phyloP scores from a whole-genome alignment of 2,113 vertebrate species.

The Hepsetus odoe region DNA sequence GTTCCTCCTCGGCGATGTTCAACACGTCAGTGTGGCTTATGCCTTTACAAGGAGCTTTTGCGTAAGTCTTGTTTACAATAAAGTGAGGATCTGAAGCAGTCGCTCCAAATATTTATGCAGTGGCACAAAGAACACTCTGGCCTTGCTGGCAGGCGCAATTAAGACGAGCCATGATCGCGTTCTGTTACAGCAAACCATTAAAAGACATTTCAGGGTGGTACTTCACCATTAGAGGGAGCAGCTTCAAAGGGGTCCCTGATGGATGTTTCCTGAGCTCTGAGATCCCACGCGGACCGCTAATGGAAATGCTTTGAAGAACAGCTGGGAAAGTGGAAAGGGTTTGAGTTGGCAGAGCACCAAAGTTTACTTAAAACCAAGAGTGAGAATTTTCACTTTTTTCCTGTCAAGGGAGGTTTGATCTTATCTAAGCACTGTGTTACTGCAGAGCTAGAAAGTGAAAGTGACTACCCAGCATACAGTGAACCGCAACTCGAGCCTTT shows the following conservation, averaged over 20 bases:
- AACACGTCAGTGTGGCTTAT: not conserved
- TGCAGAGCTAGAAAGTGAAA: too few relatives aligned
- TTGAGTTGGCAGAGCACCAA: not conserved
- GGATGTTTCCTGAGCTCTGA: conserved; percentile 14
- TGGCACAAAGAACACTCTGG: conserved; percentile 15
- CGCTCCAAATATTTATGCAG: conserved; percentile 36
- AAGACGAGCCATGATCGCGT: not conserved
- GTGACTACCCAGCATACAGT: too few relatives aligned
- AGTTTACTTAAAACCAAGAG: conserved; percentile 4
- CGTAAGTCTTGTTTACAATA: conserved; percentile 25
- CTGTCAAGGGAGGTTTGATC: not conserved
- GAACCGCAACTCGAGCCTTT: too few relatives aligned
- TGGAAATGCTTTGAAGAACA: conserved; percentile 22
- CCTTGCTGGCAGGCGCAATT: not conserved
- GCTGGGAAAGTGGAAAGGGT: conserved; percentile 20
- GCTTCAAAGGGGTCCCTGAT: conserved; percentile 20
- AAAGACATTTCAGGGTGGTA: too few relatives aligned
- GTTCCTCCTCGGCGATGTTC: not conserved
- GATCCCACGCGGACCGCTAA: conserved; percentile 6
- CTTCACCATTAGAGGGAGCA: too few relatives aligned
- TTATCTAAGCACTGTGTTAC: not conserved
- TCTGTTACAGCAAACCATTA: not conserved
- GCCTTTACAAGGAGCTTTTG: not conserved
- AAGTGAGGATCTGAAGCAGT: conserved; percentile 11
- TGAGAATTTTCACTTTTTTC: not conserved